Percentiles rank a stretch among this genome's conserved stretches.
Conservation (phyloP, 2,888 invertebrate species). For the Aradus depressus region DNA sequence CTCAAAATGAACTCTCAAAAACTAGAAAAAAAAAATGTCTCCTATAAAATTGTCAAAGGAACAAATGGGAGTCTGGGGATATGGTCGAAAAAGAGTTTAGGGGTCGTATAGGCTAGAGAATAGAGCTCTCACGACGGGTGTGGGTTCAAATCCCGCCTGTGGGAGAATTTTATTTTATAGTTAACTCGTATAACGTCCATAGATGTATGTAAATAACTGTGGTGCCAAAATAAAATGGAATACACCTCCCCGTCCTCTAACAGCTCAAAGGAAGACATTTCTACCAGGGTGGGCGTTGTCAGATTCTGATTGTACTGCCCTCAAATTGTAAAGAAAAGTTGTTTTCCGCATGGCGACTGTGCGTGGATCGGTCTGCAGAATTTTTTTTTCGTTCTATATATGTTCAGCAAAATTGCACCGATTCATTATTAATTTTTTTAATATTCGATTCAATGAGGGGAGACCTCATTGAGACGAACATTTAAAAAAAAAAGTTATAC, state of each 20-base stretch:
- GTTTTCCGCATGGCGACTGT: too few species aligned
- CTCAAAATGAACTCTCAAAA: too few species aligned
- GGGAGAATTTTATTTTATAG: too few species aligned
- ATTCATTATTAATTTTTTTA: not conserved
- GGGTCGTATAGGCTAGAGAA: too few species aligned
- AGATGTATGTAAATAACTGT: not conserved
- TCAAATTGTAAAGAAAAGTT: too few species aligned
- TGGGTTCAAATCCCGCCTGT: not conserved
- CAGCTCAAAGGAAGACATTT: too few species aligned
- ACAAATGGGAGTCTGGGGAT: not conserved
- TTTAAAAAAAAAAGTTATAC: too few species aligned
- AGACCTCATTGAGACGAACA: too few species aligned
- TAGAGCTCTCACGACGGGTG: not conserved
- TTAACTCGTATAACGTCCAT: not conserved
- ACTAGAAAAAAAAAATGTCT: conserved; percentile 6
- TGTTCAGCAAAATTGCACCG: not conserved
- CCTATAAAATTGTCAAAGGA: not conserved
- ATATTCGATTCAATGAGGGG: too few species aligned
- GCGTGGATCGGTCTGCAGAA: not conserved
- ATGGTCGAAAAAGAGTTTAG: not conserved
- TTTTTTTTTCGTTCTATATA: not conserved
- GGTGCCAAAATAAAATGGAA: not conserved
- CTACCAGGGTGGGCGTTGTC: not conserved
- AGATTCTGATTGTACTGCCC: too few species aligned
- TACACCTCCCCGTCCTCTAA: too few species aligned